Evolutionary conservation across 2,888 invertebrate species (phyloP).

Genomic region (Xestia ashworthii): DNA sequence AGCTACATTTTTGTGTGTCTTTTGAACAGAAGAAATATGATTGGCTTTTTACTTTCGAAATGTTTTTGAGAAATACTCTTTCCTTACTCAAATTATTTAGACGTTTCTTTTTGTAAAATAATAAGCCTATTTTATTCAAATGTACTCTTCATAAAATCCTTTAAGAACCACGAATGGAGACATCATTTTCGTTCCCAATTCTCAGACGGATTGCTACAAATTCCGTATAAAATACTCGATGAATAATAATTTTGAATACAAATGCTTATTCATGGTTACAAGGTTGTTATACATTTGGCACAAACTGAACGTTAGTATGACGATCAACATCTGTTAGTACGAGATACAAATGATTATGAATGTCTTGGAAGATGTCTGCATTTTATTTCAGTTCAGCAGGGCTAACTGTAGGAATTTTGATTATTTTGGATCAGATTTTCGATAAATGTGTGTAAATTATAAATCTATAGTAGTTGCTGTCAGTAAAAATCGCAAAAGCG

Average conservation of each 20-base stretch:
- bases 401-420: background rate
- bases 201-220: slow-evolving; percentile 17
- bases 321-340: slow-evolving; percentile 30
- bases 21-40: background rate
- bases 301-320: slow-evolving; percentile 22
- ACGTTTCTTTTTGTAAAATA: background rate
- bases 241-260: slow-evolving; percentile 37
- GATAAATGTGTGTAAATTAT: too few relatives aligned
- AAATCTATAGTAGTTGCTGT: too few relatives aligned
- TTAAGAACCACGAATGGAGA: slow-evolving; percentile 1
- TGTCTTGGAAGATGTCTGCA: background rate
- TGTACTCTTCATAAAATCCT: background rate
- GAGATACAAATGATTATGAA: background rate
- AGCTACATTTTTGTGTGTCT: background rate
- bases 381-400: background rate
- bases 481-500: too few relatives aligned
- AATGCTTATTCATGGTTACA: slow-evolving; percentile 41
- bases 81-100: background rate
- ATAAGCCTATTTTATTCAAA: slow-evolving; percentile 22
- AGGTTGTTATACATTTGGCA: slow-evolving; percentile 38
- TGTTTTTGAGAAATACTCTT: background rate
- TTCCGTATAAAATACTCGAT: slow-evolving; percentile 20
- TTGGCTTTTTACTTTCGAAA: background rate
- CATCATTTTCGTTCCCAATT: slow-evolving; percentile 3
- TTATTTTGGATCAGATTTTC: too few relatives aligned